phyloP scores from a whole-genome alignment of 2,113 vertebrate species.

The Sus scrofa region T2T-Sscrofa CM000816.6:74850501-74851000 shows the following conservation, averaged over 20 bases:
- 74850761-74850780: constrained; percentile 5
- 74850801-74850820: constrained; percentile 13
- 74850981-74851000: not conserved
- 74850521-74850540: not conserved
- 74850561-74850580: not conserved
- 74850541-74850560: not conserved
- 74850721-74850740: not conserved
- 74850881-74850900: not conserved
- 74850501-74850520: not conserved
- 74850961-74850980: not conserved
- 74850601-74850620: not conserved
- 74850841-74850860: not conserved
- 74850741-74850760: not conserved
- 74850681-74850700: not conserved
- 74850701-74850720: not conserved
- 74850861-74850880: constrained; percentile 38
- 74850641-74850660: not conserved
- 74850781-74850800: not conserved
- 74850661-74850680: too few species aligned
- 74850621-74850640: not conserved
- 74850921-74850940: not conserved
- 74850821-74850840: constrained; percentile 20
- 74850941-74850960: not conserved
- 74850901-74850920: not conserved
- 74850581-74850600: not conserved